phyloP scores from a whole-genome alignment of 2,113 vertebrate genomes.

The Columba livia region DNA sequence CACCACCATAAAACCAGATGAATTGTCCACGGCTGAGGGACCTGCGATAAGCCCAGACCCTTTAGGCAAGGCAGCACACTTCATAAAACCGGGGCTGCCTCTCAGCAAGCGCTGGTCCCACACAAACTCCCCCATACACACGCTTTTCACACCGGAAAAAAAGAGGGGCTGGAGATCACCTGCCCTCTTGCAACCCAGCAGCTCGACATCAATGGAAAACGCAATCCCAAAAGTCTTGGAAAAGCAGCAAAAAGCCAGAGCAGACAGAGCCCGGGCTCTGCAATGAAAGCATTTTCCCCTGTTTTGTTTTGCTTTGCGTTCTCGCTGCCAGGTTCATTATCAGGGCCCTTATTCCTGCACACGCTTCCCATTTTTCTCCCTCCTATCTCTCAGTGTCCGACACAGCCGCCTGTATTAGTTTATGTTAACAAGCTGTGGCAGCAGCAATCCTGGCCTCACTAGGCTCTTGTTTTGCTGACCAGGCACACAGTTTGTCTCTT shows the following conservation, averaged over 20 bases:
- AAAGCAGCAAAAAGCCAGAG: background rate
- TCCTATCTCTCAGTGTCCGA: slow-evolving; percentile 7
- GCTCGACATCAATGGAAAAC: too few species aligned
- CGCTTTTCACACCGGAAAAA: accelerated
- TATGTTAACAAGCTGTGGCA: slow-evolving; percentile 68
- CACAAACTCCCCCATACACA: background rate
- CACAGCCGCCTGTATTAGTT: slow-evolving; percentile 54
- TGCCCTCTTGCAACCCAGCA: background rate
- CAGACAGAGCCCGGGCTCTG: background rate
- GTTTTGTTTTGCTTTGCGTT: slow-evolving; percentile 60
- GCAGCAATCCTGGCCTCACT: slow-evolving; percentile 23
- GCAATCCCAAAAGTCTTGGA: background rate
- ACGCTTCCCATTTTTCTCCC: slow-evolving; percentile 59
- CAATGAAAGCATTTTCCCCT: background rate
- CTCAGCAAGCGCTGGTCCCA: background rate
- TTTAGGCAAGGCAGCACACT: background rate
- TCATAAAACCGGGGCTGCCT: background rate
- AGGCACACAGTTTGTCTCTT: background rate
- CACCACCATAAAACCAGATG: slow-evolving; percentile 42
- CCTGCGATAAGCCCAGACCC: slow-evolving; percentile 12
- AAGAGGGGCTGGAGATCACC: background rate
- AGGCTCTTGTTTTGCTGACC: slow-evolving; percentile 33
- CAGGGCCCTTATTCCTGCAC: slow-evolving; percentile 58
- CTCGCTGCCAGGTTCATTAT: slow-evolving; percentile 63
- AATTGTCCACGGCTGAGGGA: background rate